A percentile compares a stretch with the other conserved stretches of the same genome.
Evolutionary conservation across 2,888 invertebrate genomes (phyloP).

Genomic region (Dryocosmus kuriphilus): DNA sequence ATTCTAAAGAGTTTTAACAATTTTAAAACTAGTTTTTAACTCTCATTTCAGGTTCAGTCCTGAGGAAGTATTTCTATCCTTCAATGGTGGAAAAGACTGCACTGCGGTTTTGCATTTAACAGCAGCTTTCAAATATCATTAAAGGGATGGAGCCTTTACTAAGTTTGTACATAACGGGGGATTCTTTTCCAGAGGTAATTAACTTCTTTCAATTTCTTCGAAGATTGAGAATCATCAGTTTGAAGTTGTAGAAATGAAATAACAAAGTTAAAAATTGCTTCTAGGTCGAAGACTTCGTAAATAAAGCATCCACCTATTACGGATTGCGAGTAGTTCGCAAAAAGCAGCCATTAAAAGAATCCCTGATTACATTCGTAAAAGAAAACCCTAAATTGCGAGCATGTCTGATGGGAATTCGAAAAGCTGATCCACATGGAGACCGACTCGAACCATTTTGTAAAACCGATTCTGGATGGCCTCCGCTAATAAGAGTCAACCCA

Average conservation of each 20-base stretch:
- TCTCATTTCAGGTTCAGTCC: slow-evolving; percentile 82
- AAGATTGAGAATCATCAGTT: too few relatives aligned
- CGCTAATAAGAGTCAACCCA: slow-evolving; percentile 92
- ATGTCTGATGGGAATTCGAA: slow-evolving; percentile 94
- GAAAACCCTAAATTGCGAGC: slow-evolving; percentile 84
- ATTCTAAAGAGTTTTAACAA: background rate
- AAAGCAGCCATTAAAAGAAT: slow-evolving; percentile 85
- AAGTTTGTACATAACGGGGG: slow-evolving; percentile 89
- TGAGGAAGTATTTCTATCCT: slow-evolving; percentile 91
- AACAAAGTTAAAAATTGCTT: slow-evolving; percentile 16
- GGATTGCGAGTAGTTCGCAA: slow-evolving; percentile 85
- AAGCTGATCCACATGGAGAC: slow-evolving; percentile 90
- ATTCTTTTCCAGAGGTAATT: slow-evolving; percentile 88
- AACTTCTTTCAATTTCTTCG: background rate
- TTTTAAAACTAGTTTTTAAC: slow-evolving; percentile 27
- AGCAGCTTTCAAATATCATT: slow-evolving; percentile 78
- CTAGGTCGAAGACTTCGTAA: slow-evolving; percentile 88
- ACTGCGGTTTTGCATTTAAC: slow-evolving; percentile 91
- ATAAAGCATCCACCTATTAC: slow-evolving; percentile 85
- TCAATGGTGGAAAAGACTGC: slow-evolving; percentile 99
- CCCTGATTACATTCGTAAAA: slow-evolving; percentile 82
- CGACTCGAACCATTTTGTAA: slow-evolving; percentile 85
- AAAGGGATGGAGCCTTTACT: slow-evolving; percentile 79
- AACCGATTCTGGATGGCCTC: slow-evolving; percentile 95
- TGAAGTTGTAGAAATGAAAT: too few relatives aligned